A percentile compares a stretch with the other conserved stretches of the same genome.
These are phyloP conservation scores for Himalopsyche tibetana DNA, from an alignment of 2,888 invertebrate species.

Conservation along the genomic window DNA sequence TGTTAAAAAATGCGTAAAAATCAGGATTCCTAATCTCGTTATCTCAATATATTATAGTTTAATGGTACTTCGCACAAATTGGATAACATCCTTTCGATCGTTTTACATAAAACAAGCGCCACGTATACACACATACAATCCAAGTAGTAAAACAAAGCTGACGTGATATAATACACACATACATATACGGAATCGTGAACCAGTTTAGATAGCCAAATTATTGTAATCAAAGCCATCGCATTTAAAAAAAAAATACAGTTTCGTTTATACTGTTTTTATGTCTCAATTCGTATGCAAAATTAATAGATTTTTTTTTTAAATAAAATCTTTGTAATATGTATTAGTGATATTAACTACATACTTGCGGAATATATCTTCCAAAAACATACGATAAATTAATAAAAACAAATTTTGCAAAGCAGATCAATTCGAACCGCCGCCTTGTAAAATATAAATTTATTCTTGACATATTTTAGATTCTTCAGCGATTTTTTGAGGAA, in stretches of 20 bases:
- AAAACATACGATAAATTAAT: too few relatives aligned
- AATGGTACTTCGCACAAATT: not conserved
- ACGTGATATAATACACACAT: not conserved
- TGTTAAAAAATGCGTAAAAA: too few relatives aligned
- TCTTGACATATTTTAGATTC: too few relatives aligned
- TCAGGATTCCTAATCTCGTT: too few relatives aligned
- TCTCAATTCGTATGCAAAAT: not conserved
- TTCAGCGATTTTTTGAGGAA: too few relatives aligned
- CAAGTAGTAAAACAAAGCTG: too few relatives aligned
- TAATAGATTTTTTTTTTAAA: not conserved
- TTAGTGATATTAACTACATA: too few relatives aligned
- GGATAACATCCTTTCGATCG: not conserved
- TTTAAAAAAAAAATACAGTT: not conserved
- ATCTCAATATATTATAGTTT: not conserved
- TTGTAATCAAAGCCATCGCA: not conserved
- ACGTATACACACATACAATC: not conserved
- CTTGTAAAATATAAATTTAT: too few relatives aligned
- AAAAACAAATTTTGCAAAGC: too few relatives aligned
- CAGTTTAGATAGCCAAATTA: constrained; percentile 4
- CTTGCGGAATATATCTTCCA: too few relatives aligned
- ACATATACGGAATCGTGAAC: not conserved
- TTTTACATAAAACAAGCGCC: constrained; percentile 1
- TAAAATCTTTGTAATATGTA: too few relatives aligned
- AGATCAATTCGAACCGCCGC: too few relatives aligned
- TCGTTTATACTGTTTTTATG: not conserved